Conservation (phyloP, 2,113 vertebrate genomes). For the Cyrtonyx montezumae region DNA sequence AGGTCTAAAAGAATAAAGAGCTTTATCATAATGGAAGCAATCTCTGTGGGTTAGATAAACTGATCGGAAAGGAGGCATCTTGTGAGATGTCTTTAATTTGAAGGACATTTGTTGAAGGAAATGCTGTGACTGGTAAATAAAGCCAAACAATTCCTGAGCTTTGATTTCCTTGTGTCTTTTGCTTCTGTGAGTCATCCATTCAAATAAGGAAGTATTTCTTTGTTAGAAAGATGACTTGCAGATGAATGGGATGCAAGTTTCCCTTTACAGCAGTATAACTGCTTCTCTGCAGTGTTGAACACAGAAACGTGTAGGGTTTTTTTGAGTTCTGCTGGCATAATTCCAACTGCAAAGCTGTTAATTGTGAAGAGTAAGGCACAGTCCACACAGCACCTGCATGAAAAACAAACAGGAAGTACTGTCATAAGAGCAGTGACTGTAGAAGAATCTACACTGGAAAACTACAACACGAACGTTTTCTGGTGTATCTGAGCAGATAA, state of each 20-base stretch:
- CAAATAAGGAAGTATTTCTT: not conserved
- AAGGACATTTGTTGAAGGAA: not conserved
- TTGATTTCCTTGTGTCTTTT: not conserved
- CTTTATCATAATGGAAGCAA: not conserved
- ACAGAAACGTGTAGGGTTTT: not conserved
- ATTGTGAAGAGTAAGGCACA: not conserved
- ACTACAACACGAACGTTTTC: not conserved
- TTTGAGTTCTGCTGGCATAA: not conserved
- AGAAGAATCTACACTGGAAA: not conserved
- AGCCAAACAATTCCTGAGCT: not conserved
- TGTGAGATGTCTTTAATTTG: not conserved
- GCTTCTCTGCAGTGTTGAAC: not conserved
- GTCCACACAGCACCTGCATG: not conserved
- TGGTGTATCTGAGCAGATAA: not conserved
- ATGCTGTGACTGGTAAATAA: not conserved
- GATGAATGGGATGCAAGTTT: not conserved
- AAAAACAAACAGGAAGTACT: not conserved
- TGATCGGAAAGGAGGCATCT: not conserved
- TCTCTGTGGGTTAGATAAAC: not conserved
- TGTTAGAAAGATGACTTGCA: not conserved
- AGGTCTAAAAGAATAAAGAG: not conserved
- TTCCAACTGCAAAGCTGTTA: conserved; percentile 6
- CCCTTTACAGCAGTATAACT: not conserved
- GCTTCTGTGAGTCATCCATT: not conserved
- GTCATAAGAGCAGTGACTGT: not conserved